phyloP scores from a whole-genome alignment of 2,888 invertebrate genomes.

The Timema cristinae region DNA sequence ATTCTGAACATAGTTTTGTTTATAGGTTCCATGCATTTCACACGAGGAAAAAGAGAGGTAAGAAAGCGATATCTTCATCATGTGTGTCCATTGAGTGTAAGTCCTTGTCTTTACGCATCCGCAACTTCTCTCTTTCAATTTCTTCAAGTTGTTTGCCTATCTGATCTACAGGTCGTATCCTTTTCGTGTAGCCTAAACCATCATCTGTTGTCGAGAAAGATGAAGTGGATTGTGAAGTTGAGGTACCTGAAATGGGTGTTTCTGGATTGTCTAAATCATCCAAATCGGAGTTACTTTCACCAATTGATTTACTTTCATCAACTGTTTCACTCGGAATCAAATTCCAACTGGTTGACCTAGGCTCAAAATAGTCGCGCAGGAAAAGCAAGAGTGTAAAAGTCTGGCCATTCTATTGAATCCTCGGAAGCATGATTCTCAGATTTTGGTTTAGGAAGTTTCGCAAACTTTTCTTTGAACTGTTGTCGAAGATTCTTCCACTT shows the following conservation, averaged over 20 bases:
- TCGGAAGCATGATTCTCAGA: neutral
- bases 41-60: too few species aligned
- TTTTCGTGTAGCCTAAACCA: too few species aligned
- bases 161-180: too few species aligned
- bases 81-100: too few species aligned
- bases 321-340: neutral
- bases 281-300: neutral
- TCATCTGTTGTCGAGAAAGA: neutral
- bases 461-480: neutral
- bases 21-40: too few species aligned
- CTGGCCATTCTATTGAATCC: neutral
- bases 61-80: too few species aligned
- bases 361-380: neutral
- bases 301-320: neutral
- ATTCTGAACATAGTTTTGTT: too few species aligned
- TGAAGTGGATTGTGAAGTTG: neutral
- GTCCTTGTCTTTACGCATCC: too few species aligned
- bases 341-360: neutral
- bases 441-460: neutral
- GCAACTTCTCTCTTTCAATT: too few species aligned
- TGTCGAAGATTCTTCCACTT: neutral
- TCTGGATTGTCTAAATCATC: neutral
- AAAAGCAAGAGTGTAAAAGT: neutral
- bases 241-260: neutral
- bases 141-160: too few species aligned